Base-by-base conservation (phyloP, 2,888 invertebrate species). In the Folsomia candida region DNA sequence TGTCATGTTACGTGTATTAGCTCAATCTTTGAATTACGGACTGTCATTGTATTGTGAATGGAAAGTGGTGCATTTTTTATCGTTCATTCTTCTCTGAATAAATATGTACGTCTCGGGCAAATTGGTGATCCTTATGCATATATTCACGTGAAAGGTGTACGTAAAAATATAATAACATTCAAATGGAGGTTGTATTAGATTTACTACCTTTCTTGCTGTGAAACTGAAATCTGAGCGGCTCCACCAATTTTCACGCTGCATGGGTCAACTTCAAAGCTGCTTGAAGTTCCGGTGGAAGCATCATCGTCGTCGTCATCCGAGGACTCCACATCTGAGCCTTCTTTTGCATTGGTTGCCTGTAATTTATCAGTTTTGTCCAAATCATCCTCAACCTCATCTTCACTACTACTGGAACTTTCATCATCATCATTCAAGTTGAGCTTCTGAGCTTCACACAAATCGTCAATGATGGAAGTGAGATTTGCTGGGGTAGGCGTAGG, bases 241-340 rank as follows among this genome's bases (percentile, higher is more conserved):
- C 59, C 62, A 28, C 51, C 91, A 80, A 91, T 90, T 81, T 89
- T 88, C 79, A 92, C 91, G 86, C 91, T 90, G 63, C 87, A 88
- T 9, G 91, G 89, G 82, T 90, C 89, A 80, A 92, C 89, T 84
- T 91, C 80, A 61, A 80, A 77, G 59, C 77, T 78, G 37, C 78
- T 79, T 62, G 76, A 74, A 29, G 76, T 77, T 37, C 77, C 77
- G 9, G 77, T 77, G 9, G 77, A 76, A 14, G 70, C 73, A 29
- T 69, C 72, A 67, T 78, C 90, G 81, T 89, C 89, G 80, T 88
- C 88, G 77, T 87, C 86, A 6, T 87, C 86, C 3, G 82, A 82
- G 51, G 85, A 85, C 71, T 86, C 85, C 20, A 85, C 86, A 27
- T 83, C 82, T 70, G 83, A 83, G 28, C 82, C 81, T 70, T 84